Evolutionary conservation across 2,888 invertebrate genomes (phyloP).

Genomic region (Hartigia nigra): DNA sequence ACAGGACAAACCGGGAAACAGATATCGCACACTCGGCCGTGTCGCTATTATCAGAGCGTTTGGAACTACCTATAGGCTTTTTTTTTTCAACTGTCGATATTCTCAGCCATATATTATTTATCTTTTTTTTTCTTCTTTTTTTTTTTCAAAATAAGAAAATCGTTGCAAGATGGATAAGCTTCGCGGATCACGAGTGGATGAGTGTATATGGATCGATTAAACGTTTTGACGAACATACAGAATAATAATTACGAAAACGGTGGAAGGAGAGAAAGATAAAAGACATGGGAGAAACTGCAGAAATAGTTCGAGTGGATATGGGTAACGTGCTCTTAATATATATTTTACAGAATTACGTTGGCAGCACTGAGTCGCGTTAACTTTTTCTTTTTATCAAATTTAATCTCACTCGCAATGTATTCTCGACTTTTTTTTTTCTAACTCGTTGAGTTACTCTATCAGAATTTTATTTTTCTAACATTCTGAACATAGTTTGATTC

Average conservation of each 20-base stretch:
- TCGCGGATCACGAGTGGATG: neutral
- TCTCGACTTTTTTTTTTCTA: neutral
- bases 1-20: neutral
- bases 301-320: neutral
- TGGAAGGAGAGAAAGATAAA: neutral
- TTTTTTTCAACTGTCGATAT: neutral
- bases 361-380: neutral
- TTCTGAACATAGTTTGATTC: neutral
- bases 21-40: neutral
- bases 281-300: neutral
- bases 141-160: neutral
- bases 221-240: neutral
- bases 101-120: neutral
- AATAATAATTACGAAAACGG: neutral
- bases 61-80: neutral
- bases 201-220: neutral
- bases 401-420: neutral
- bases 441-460: neutral
- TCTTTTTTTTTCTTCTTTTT: neutral
- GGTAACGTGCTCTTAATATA: neutral
- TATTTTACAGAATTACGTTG: neutral
- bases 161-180: neutral
- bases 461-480: neutral
- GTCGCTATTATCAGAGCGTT: neutral
- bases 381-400: neutral